Evolutionary conservation across 2,888 invertebrate genomes (phyloP).

Genomic region (Hemithea aestivaria): DNA sequence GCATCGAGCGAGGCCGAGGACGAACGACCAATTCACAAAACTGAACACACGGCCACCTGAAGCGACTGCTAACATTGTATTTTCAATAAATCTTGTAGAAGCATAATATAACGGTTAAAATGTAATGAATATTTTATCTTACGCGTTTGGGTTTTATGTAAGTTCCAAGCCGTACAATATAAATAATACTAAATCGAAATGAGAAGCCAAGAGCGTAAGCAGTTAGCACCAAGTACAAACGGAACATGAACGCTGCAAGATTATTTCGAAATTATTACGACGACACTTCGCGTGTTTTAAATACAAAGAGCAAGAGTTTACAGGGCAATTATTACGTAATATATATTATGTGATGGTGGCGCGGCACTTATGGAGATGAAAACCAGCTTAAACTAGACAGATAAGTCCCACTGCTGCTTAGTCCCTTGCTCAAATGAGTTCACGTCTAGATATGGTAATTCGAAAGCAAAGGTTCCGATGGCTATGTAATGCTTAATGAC

Average conservation of each 20-base stretch:
- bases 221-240: conserved; percentile 28
- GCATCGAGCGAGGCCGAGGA: conserved; percentile 72
- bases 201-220: conserved; percentile 29
- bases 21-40: conserved; percentile 69
- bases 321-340: conserved; percentile 30
- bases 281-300: conserved; percentile 56
- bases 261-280: conserved; percentile 31
- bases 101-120: conserved; percentile 8
- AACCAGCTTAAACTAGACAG: too few relatives aligned
- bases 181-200: conserved; percentile 19
- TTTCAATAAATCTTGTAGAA: conserved; percentile 22
- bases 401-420: too few relatives aligned
- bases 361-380: too few relatives aligned
- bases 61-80: conserved; percentile 45
- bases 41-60: conserved; percentile 51
- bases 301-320: conserved; percentile 60
- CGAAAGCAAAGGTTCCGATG: conserved; percentile 64
- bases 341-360: conserved; percentile 18
- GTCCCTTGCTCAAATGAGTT: too few relatives aligned
- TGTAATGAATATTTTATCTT: conserved; percentile 9
- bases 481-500: conserved; percentile 38
- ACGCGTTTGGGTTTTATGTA: conserved; percentile 13
- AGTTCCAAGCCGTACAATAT: conserved; percentile 16
- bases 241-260: conserved; percentile 26
- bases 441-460: conserved; percentile 43